phyloP scores from a whole-genome alignment of 2,888 invertebrate genomes.

The Melikaiella ostensackeni region DNA sequence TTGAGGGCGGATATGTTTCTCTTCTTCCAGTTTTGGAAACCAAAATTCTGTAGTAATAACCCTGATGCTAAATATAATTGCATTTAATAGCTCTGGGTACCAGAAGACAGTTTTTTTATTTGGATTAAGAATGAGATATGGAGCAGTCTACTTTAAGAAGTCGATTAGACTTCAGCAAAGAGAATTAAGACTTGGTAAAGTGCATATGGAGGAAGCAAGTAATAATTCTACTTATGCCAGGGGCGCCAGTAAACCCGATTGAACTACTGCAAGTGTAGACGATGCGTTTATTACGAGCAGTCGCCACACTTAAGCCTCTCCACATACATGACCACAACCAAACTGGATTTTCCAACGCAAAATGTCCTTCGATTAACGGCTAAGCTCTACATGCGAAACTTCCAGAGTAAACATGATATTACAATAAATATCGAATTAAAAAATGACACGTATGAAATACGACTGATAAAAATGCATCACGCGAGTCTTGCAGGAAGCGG shows the following conservation, averaged over 20 bases:
- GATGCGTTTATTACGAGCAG: slow-evolving; percentile 53
- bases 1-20: no score
- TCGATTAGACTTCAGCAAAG: slow-evolving; percentile 26
- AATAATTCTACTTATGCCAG: slow-evolving; percentile 50
- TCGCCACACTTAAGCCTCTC: slow-evolving; percentile 38
- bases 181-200: slow-evolving; percentile 26
- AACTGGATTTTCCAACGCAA: slow-evolving; percentile 37
- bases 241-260: slow-evolving; percentile 50
- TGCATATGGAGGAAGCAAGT: slow-evolving; percentile 40
- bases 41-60: no score
- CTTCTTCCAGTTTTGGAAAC: no score
- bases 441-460: slow-evolving; percentile 15
- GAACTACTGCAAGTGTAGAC: slow-evolving; percentile 46
- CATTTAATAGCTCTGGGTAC: neutral
- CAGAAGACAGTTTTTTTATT: neutral
- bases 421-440: slow-evolving; percentile 3
- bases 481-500: slow-evolving; percentile 10
- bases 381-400: neutral
- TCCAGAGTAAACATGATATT: slow-evolving; percentile 16
- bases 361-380: slow-evolving; percentile 29
- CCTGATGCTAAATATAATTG: no score
- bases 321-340: slow-evolving; percentile 19
- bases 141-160: slow-evolving; percentile 18
- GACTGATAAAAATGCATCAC: slow-evolving; percentile 19
- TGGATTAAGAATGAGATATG: slow-evolving; percentile 16